Percentiles rank a stretch among this genome's conserved stretches.
Conservation (phyloP, 2,113 vertebrate species). For the Corythoichthys intestinalis region DNA sequence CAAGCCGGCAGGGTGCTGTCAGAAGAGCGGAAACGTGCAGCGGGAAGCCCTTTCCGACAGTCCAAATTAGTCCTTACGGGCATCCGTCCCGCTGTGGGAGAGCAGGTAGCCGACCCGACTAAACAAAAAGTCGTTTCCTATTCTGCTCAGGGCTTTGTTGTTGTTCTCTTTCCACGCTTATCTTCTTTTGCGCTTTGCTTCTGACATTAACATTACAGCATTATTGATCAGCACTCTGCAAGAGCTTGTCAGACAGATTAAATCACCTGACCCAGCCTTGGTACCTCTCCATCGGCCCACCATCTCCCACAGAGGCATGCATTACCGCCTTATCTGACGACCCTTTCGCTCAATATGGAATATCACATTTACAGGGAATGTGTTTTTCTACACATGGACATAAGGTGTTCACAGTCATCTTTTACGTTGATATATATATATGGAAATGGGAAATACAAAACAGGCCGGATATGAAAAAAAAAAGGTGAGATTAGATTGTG, state of each 20-base stretch:
- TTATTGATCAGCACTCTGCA: constrained; percentile 60
- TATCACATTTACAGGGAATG: constrained; percentile 1
- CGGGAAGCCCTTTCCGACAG: constrained; percentile 35
- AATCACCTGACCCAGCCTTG: constrained; percentile 58
- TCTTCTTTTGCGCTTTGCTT: constrained; percentile 7
- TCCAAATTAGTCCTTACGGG: constrained; percentile 37
- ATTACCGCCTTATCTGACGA: constrained; percentile 8
- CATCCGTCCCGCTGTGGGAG: constrained; percentile 22
- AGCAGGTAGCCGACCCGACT: constrained; percentile 23
- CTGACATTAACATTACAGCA: constrained; percentile 44
- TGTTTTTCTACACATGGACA: background rate
- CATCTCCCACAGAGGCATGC: constrained; percentile 11
- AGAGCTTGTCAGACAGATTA: constrained; percentile 62
- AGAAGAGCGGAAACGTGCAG: constrained; percentile 40
- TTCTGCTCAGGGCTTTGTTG: constrained; percentile 50
- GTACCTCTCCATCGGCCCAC: constrained; percentile 26
- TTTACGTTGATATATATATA: background rate
- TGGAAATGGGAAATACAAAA: constrained; percentile 2
- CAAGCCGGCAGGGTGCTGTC: constrained; percentile 48
- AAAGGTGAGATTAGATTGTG: constrained; percentile 2
- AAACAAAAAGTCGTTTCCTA: constrained; percentile 42
- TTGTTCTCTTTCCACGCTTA: constrained; percentile 18
- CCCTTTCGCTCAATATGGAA: background rate
- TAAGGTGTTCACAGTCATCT: background rate
- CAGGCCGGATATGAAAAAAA: constrained; percentile 3